phyloP scores from a whole-genome alignment of 2,888 invertebrate genomes.

The Eilema griseolum region DNA sequence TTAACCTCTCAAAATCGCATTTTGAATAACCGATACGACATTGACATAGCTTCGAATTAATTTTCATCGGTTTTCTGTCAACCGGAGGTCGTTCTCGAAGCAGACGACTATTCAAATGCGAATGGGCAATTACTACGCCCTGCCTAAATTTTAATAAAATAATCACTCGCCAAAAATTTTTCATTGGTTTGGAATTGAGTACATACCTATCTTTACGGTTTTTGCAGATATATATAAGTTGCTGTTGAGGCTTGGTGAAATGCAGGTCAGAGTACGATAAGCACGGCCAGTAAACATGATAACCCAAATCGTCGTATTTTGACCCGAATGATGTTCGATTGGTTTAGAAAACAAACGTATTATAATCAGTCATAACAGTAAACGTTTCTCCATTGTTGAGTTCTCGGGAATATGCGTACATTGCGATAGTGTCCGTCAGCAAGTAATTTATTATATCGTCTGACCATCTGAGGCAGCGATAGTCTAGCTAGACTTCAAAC shows the following conservation, averaged over 20 bases:
- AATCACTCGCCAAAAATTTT: not conserved
- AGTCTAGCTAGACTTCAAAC: not conserved
- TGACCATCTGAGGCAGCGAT: not conserved
- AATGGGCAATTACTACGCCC: not conserved
- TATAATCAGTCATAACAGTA: slow-evolving; percentile 12
- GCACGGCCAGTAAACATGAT: slow-evolving; percentile 27
- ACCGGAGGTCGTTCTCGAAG: not conserved
- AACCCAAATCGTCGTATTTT: slow-evolving; percentile 36
- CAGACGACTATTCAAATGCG: not conserved
- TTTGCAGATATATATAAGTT: not conserved
- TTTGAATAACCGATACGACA: not conserved
- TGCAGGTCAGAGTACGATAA: slow-evolving; percentile 27
- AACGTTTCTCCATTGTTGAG: slow-evolving; percentile 14
- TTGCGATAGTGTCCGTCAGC: not conserved
- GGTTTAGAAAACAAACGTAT: slow-evolving; percentile 14
- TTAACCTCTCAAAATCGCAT: not conserved
- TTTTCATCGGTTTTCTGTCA: not conserved
- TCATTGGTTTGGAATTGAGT: not conserved
- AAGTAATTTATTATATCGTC: not conserved
- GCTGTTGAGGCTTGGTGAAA: slow-evolving; percentile 19
- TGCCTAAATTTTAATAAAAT: not conserved
- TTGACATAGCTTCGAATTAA: slow-evolving; percentile 2
- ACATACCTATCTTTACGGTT: not conserved
- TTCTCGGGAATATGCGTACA: not conserved
- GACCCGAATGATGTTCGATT: slow-evolving; percentile 10